Conservation (phyloP, 2,113 vertebrate genomes). For the Pardalotus punctatus region DNA sequence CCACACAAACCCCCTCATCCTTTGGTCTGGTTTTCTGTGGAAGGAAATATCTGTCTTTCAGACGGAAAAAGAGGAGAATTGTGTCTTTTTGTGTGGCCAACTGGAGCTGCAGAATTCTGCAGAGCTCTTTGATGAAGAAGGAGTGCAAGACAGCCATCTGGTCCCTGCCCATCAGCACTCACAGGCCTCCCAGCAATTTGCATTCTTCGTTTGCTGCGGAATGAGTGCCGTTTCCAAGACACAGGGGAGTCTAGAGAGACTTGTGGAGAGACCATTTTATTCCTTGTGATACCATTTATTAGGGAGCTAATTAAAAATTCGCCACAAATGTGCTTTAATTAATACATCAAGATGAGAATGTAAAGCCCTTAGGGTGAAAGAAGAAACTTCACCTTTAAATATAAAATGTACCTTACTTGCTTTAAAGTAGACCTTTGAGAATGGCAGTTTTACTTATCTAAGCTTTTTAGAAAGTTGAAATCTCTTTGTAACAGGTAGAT, state of each 20-base stretch:
- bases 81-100: neutral
- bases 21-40: neutral
- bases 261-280: constrained; percentile 35
- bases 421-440: constrained; percentile 51
- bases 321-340: constrained; percentile 49
- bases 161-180: neutral
- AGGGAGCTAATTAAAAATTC: constrained; percentile 62
- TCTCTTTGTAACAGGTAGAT: constrained; percentile 31
- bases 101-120: neutral
- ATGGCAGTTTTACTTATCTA: constrained; percentile 43
- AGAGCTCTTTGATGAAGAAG: neutral
- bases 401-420: constrained; percentile 21
- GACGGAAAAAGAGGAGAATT: neutral
- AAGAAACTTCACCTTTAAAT: constrained; percentile 53
- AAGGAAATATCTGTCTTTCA: neutral
- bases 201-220: neutral
- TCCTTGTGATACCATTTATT: constrained; percentile 58
- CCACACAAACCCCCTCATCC: neutral
- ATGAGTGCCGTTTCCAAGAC: neutral
- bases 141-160: neutral
- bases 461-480: constrained; percentile 51
- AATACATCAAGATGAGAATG: constrained; percentile 58
- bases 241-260: neutral
- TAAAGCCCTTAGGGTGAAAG: constrained; percentile 46
- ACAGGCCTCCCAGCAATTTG: neutral